A percentile compares a stretch with the other conserved stretches of the same genome.
Conservation (phyloP, 2,797 vertebrate genomes). For the Bradypus variegatus region DNA sequence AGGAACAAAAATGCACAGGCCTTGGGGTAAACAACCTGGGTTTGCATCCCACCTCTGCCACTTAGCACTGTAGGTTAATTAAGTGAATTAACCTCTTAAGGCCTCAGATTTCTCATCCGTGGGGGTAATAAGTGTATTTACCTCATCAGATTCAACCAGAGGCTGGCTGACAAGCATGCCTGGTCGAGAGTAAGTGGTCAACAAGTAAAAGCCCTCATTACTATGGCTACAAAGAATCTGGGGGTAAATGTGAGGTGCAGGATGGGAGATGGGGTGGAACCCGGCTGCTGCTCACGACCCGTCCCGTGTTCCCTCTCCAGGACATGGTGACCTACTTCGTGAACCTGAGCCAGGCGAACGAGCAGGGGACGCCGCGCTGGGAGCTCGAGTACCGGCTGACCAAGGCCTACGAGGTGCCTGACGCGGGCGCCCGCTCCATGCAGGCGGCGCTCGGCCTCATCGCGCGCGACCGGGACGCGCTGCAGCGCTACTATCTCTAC, state of each 20-base stretch:
- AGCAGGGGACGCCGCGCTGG: slow-evolving; percentile 74
- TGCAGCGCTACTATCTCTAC: slow-evolving; percentile 87
- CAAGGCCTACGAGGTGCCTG: slow-evolving; percentile 79
- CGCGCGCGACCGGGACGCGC: slow-evolving; percentile 54
- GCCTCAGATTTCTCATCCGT: not conserved
- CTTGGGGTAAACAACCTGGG: not conserved
- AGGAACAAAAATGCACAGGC: not conserved
- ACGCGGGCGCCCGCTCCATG: slow-evolving; percentile 84
- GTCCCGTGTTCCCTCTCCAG: slow-evolving; percentile 67
- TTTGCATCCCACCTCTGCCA: not conserved
- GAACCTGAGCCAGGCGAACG: slow-evolving; percentile 86
- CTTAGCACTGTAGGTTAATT: not conserved
- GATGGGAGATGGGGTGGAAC: not conserved
- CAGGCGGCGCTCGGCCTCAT: slow-evolving; percentile 76
- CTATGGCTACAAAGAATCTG: not conserved
- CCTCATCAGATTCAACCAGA: not conserved
- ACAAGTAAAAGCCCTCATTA: not conserved
- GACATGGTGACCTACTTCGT: slow-evolving; percentile 91
- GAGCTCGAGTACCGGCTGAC: slow-evolving; percentile 90
- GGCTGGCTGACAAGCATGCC: not conserved
- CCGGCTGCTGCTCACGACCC: rapidly evolving
- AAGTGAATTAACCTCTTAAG: not conserved
- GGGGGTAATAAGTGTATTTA: not conserved
- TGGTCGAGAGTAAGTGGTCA: not conserved
- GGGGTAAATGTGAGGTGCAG: not conserved